phyloP scores from a whole-genome alignment of 2,113 vertebrate species.

The Falcunculus frontatus region DNA sequence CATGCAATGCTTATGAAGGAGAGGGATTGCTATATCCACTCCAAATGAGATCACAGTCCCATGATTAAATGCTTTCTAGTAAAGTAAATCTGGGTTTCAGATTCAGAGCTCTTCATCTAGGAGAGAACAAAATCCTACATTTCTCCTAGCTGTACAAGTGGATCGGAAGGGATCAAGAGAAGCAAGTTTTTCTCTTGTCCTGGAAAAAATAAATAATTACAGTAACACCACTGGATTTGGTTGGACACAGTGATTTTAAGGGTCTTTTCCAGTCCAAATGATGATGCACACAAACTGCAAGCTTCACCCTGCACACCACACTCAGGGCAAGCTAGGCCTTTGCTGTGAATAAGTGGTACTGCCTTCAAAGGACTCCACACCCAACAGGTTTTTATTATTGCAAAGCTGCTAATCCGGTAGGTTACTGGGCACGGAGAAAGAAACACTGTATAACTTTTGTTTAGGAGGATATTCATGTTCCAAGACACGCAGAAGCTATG shows the following conservation, averaged over 20 bases:
- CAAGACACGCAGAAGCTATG: not conserved
- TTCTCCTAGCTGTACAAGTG: not conserved
- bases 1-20: not conserved
- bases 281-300: not conserved
- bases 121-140: not conserved
- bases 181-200: not conserved
- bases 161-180: not conserved
- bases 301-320: not conserved
- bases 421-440: fast-evolving
- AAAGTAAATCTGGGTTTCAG: not conserved
- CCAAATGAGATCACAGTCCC: not conserved
- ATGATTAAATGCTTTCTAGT: not conserved
- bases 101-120: not conserved
- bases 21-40: not conserved
- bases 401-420: not conserved
- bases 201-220: not conserved
- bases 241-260: not conserved
- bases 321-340: not conserved
- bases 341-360: not conserved
- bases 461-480: not conserved
- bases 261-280: not conserved
- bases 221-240: not conserved
- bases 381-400: not conserved
- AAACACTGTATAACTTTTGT: not conserved
- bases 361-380: not conserved